Base-by-base conservation (phyloP, 2,113 vertebrate species). In the Pardalotus punctatus region DNA sequence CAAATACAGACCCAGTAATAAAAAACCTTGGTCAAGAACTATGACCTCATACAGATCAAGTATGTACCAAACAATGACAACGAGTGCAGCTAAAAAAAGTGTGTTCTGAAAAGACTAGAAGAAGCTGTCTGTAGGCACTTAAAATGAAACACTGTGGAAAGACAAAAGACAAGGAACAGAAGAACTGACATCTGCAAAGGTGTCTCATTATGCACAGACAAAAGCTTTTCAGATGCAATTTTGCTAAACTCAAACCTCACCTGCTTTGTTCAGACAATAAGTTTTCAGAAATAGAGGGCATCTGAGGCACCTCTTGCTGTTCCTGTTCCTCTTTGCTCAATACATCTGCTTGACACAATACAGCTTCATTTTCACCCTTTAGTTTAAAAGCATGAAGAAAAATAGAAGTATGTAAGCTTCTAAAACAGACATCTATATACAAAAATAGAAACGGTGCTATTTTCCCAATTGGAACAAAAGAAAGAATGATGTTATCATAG, bases 191-290 rank as follows among this genome's bases (percentile, higher is more conserved):
- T n/a, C 47, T 74, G 24, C 28, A 71, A 70, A 71, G 6, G 5
- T 77, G 27, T 74, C 22, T 78, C 14, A 81, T 53, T 38, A 82
- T 13, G 31, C 3, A 89, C 9, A 79, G 6, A 64, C 3, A 6
- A 57, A 94, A 84, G 22, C 6, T 61, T 74, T 77, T 60, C 21
- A 91, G 54, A 73, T 5, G 3, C 9, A 10, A 33, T 36, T 94
- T 93, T 86, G 61, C 74, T 61, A 35, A 94, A 93, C 74, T 93
- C 16, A 31, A 91, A 73, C 33, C 97, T 96, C 38, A 98, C 98
- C 97, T 97, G 81, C 38, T 96, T 72, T 85, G 67, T 67, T 95
- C 95, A 95, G 57, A 42, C 61, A 94, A 5, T 28, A 62, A 11
- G 19, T 83, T 86, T 87, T 72, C 93, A 91, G 69, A 88, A 67